Percentiles rank a stretch among this genome's conserved stretches.
These are phyloP conservation scores for Petrolisthes cinctipes DNA, from an alignment of 2,888 invertebrate genomes.

Conservation along the genomic window DNA sequence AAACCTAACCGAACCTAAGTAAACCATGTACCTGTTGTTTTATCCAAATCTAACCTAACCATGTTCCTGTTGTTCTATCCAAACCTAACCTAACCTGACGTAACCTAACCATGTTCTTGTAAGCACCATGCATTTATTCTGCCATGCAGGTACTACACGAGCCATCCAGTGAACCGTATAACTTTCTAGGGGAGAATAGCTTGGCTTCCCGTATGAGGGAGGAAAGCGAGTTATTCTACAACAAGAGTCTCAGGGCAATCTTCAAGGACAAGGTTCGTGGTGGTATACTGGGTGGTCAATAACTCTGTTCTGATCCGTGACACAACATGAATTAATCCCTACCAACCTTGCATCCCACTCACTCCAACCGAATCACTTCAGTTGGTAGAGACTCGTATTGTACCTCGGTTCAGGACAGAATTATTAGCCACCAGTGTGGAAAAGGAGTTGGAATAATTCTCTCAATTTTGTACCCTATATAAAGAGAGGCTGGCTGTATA, in stretches of 20 bases:
- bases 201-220: background rate
- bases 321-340: background rate
- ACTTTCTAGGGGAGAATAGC: slow-evolving; percentile 36
- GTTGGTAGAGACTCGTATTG: no score
- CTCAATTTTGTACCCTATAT: no score
- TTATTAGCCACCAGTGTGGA: no score
- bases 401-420: no score
- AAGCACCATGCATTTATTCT: background rate
- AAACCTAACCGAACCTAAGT: background rate
- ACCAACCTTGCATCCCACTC: background rate
- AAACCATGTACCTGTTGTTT: background rate
- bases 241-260: slow-evolving; percentile 22
- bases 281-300: background rate
- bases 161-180: slow-evolving; percentile 50
- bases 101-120: no score
- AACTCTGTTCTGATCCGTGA: background rate
- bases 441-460: no score
- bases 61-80: no score
- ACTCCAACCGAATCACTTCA: background rate
- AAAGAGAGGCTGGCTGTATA: no score
- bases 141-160: slow-evolving; percentile 42
- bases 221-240: slow-evolving; percentile 54
- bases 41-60: no score
- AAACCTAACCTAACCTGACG: no score
- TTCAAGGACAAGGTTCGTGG: slow-evolving; percentile 38